Base-by-base conservation (phyloP, 2,113 vertebrate genomes). In the Mastomys coucha region DNA sequence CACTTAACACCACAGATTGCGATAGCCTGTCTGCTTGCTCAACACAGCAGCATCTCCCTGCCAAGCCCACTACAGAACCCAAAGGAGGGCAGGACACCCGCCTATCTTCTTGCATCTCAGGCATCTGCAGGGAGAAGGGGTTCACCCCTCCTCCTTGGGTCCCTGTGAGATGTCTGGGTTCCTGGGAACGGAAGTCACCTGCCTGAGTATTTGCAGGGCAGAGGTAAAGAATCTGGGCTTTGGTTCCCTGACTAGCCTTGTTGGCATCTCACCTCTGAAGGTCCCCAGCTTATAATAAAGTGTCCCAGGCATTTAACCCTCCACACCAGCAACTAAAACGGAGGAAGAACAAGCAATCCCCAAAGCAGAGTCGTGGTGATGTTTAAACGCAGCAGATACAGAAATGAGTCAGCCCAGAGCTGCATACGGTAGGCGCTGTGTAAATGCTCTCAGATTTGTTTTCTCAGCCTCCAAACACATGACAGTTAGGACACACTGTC, bases 311-410 rank as follows among this genome's bases (percentile, higher is more conserved):
- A 5, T 7, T 14, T 36, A 7, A 14, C 42, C 63, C 20, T 36
- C 45, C 45, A 73, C 67, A 51, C 31, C 45, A 9, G 14, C 10
- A 49, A 26, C 31, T 20, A 45, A 49, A 53, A 51, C 4, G 12
- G 42, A 14, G 5, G 28, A 42, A 39, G 16, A 42, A 33, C n/a
- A 5, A 36, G 28, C 22, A 36, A 4, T 31, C 13, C 45, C 72
- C 67, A 39, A 2, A n/a, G 49, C 4, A 3, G 60, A 6, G 4
- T 65, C 73, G 39, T n/a, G 1, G 19, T 1, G 49, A 33, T 63
- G n/a, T 28, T 12, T 53, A 22, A 16, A 26, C 1, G 20, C 11
- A 5, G 7, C 20, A 14, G 6, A 49, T 22, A 0, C 28, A 1
- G 56, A 56, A 94, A 93, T 31, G 75, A 12, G 58, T 22, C 13